Conservation (phyloP, 2,797 vertebrate species). For the Mareca strepera region DNA sequence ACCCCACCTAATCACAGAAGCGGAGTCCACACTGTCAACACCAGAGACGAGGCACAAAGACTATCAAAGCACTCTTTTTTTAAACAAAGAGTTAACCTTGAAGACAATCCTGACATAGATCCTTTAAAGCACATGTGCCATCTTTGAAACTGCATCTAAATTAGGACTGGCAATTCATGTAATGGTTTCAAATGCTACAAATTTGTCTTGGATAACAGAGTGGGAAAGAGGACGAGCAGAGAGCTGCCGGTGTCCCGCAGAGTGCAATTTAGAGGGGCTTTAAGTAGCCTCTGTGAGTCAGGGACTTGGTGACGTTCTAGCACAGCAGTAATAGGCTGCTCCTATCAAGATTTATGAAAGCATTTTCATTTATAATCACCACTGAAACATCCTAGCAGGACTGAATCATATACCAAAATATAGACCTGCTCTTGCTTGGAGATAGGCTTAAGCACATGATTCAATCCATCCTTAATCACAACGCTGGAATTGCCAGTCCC, state of each 20-base stretch:
- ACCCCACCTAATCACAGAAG: not conserved
- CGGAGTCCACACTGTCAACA: not conserved
- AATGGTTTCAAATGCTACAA: conserved; percentile 29
- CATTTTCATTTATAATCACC: not conserved
- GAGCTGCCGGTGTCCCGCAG: conserved; percentile 22
- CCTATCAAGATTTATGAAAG: not conserved
- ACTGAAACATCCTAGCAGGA: not conserved
- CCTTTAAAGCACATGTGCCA: conserved; percentile 1
- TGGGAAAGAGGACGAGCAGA: not conserved
- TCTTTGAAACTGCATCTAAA: conserved; percentile 51
- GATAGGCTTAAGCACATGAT: not conserved
- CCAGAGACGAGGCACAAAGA: conserved; percentile 1
- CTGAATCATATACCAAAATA: not conserved
- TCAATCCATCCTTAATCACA: not conserved
- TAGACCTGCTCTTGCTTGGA: not conserved
- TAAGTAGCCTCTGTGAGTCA: not conserved
- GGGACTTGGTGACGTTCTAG: not conserved
- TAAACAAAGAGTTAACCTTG: conserved; percentile 49
- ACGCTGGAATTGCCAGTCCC: not conserved
- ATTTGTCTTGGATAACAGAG: conserved; percentile 18
- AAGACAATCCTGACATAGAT: not conserved
- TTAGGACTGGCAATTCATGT: conserved; percentile 33
- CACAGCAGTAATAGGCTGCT: not conserved
- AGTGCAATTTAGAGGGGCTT: not conserved
- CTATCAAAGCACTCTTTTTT: not conserved